Evolutionary conservation across 2,888 invertebrate genomes (phyloP).

Genomic region (Choreutis nemorana): DNA sequence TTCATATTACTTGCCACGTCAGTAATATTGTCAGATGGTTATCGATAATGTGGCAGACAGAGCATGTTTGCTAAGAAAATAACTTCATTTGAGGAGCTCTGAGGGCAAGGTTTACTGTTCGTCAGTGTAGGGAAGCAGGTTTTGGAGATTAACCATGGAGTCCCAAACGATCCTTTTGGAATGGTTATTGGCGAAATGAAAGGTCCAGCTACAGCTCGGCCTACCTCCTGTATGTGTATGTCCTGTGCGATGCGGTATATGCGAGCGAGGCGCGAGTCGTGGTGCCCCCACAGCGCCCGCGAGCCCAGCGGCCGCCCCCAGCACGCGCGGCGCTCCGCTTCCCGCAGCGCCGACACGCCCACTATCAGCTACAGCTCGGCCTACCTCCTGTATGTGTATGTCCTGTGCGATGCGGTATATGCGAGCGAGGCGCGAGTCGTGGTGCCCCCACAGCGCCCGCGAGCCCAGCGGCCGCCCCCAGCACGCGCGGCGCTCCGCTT

Average conservation of each 20-base stretch:
- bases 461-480: conserved; percentile 94
- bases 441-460: conserved; percentile 90
- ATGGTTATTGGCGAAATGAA: too few relatives aligned
- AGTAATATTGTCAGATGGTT: too few relatives aligned
- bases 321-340: conserved; percentile 80
- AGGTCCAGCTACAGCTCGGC: too few relatives aligned
- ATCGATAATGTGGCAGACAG: too few relatives aligned
- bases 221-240: conserved; percentile 76
- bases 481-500: conserved; percentile 80
- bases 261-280: conserved; percentile 83
- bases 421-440: conserved; percentile 83
- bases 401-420: conserved; percentile 81
- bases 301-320: conserved; percentile 94
- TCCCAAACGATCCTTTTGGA: too few relatives aligned
- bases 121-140: too few relatives aligned
- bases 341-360: conserved; percentile 73
- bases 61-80: too few relatives aligned
- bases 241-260: conserved; percentile 81
- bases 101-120: too few relatives aligned
- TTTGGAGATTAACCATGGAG: too few relatives aligned
- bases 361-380: conserved; percentile 72
- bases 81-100: too few relatives aligned
- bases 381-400: conserved; percentile 76
- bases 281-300: conserved; percentile 90
- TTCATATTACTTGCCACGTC: too few relatives aligned